Base-by-base conservation (phyloP, 2,888 invertebrate genomes). In the Drosophila incognita region DNA sequence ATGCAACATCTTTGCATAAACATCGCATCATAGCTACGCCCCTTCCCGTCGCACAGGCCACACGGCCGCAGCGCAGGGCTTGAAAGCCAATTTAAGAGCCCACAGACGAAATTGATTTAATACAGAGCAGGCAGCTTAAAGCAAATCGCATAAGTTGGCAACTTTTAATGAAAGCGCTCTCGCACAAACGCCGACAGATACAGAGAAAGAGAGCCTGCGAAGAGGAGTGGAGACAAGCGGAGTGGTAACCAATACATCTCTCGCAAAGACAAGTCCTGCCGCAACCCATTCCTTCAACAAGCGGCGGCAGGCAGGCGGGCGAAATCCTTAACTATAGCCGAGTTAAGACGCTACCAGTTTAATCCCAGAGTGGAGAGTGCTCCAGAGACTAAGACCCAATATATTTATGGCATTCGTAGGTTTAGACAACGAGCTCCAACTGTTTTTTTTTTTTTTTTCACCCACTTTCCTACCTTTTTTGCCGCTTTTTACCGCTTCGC, bases 121-220 rank as follows among this genome's bases (percentile, higher is more conserved):
- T 71, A 71, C 54, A 46, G 33, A 60, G 35, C 36, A 51, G 63
- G 62, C 56, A 69, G 87, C 85, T 86, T 86, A 78, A 76, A 76
- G 75, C 57, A 87, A 84, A 89, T 89, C 83, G 87, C 88, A 66
- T 82, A 89, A 85, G 88, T 82, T 83, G 74, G 71, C 52, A 77
- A 85, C 79, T 83, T 83, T 83, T 85, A 86, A 83, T 85, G 80
- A 89, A 79, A 69, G 61, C 72, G 56, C 27, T 2, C 4, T 46
- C 36, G n/a, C 48, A 54, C 29, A 49, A 8, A 29, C 46, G 24
- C 51, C 29, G n/a, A n/a, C 8, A n/a, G n/a, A 48, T 24, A 29
- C n/a, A 36, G 42, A 11, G 36, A 21, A 15, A 18, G 24, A 48
- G 15, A 46, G 15, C 24, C 1, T 27, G 56, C n/a, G n/a, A 4